phyloP scores from a whole-genome alignment of 92 coral and sea anemone species.

The Zoanthus solanderi region DNA sequence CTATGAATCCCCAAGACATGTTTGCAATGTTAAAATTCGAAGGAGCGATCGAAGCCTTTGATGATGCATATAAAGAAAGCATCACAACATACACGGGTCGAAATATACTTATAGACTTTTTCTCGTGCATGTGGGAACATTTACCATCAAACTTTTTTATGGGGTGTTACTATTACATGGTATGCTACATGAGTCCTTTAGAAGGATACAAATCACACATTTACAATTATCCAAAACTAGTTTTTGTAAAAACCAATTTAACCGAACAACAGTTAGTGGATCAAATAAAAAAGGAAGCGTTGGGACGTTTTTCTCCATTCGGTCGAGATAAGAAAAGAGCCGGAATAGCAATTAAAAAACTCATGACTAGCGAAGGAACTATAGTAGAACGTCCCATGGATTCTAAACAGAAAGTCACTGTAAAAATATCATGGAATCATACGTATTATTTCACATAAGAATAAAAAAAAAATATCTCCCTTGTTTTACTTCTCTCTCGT shows the following conservation, averaged over 20 bases:
- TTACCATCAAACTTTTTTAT: background rate
- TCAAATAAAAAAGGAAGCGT: background rate
- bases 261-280: background rate
- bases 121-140: background rate
- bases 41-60: background rate
- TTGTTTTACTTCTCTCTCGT: no score
- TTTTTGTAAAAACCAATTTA: background rate
- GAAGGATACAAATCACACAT: background rate
- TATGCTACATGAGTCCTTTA: background rate
- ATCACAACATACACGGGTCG: background rate
- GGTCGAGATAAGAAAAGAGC: background rate
- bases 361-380: conserved; percentile 6
- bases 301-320: background rate
- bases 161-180: background rate
- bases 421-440: background rate
- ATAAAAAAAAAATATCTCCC: no score
- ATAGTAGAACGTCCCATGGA: background rate
- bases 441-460: no score
- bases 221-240: background rate
- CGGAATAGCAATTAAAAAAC: background rate
- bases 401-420: background rate
- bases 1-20: conserved; percentile 1
- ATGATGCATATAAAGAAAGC: background rate
- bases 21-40: background rate
- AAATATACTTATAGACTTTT: background rate